Evolutionary conservation across 2,797 vertebrate species (phyloP).

Genomic region (Margarornis squamiger): DNA sequence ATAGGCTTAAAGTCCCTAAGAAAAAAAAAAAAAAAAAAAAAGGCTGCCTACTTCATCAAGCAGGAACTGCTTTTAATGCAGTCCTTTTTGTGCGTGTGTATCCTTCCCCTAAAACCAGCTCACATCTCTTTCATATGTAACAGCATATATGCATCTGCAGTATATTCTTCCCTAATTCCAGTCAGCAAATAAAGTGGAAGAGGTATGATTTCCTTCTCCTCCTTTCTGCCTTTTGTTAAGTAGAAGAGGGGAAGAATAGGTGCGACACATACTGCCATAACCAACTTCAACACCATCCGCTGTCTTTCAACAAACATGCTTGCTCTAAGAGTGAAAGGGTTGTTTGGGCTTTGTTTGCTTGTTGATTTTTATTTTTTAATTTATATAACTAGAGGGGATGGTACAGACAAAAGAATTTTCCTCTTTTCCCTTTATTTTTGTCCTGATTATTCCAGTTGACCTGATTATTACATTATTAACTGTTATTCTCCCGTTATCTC

Average conservation of each 20-base stretch:
- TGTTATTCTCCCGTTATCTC: neutral
- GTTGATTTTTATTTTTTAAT: neutral
- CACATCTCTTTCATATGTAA: neutral
- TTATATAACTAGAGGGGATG: neutral
- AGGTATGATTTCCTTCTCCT: fast-evolving
- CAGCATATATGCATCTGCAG: neutral
- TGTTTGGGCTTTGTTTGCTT: neutral
- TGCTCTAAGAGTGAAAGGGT: neutral
- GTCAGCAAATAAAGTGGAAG: neutral
- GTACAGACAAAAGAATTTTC: neutral
- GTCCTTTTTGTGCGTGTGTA: neutral
- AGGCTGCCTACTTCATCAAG: neutral
- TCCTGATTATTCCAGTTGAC: neutral
- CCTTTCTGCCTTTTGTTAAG: neutral
- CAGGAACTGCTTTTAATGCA: neutral
- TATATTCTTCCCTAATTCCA: neutral
- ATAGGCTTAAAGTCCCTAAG: slow-evolving; percentile 22
- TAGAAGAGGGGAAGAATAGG: neutral
- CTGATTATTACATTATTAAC: neutral
- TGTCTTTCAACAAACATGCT: neutral
- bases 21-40: neutral
- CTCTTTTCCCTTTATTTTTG: neutral
- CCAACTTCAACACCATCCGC: neutral
- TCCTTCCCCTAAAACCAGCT: neutral
- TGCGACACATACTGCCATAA: neutral